A percentile compares a stretch with the other conserved stretches of the same genome.
Evolutionary conservation across 2,888 invertebrate species (phyloP).

Genomic region (Meandrusa payeni): DNA sequence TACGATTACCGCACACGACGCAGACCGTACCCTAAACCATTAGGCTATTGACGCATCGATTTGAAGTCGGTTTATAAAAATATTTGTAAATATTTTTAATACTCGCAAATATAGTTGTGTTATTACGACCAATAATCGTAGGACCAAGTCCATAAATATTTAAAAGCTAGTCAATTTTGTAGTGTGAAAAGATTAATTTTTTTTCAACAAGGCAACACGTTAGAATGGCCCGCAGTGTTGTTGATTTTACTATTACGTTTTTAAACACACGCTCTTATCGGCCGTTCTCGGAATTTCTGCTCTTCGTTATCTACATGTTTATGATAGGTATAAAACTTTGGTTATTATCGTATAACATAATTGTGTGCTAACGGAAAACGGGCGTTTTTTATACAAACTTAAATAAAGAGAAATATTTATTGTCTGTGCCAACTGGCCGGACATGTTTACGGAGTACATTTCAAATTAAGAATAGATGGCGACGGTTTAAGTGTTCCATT

Average conservation of each 20-base stretch:
- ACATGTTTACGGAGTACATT: neutral
- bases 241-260: conserved; percentile 13
- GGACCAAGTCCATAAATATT: too few relatives aligned
- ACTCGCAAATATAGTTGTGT: too few relatives aligned
- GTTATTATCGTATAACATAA: conserved; percentile 10
- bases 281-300: conserved; percentile 17
- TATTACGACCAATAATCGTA: too few relatives aligned
- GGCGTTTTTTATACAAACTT: conserved; percentile 2
- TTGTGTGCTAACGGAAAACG: conserved; percentile 10
- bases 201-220: neutral
- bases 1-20: too few relatives aligned
- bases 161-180: too few relatives aligned
- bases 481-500: too few relatives aligned
- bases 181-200: too few relatives aligned
- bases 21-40: too few relatives aligned
- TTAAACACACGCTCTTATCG: conserved; percentile 11
- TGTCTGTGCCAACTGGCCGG: neutral
- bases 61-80: too few relatives aligned
- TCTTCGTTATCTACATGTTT: conserved; percentile 17
- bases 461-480: neutral
- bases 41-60: too few relatives aligned
- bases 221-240: neutral
- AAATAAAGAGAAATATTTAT: conserved; percentile 1
- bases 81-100: too few relatives aligned
- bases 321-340: conserved; percentile 16